Evolutionary conservation across 2,888 invertebrate species (phyloP).

Genomic region (Drosophila trichaetosa): DNA sequence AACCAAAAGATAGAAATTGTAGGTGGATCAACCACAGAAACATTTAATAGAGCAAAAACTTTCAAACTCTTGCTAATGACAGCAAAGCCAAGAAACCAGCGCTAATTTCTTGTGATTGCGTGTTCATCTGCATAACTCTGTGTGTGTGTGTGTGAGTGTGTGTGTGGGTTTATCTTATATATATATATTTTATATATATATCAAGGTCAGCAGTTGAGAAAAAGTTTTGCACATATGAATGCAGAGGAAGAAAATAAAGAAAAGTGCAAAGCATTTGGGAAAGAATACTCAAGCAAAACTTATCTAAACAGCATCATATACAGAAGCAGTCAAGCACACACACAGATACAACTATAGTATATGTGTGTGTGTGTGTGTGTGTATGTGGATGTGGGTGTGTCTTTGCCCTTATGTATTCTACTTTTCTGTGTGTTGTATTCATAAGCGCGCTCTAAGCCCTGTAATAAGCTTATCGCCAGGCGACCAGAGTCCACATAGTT

Average conservation of each 20-base stretch:
- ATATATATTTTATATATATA: neutral
- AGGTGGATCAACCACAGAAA: neutral
- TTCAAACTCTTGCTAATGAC: slow-evolving; percentile 34
- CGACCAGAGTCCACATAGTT: slow-evolving; percentile 10
- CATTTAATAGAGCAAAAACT: slow-evolving; percentile 17
- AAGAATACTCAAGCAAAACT: slow-evolving; percentile 41
- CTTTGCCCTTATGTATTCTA: neutral
- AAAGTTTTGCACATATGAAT: slow-evolving; percentile 41
- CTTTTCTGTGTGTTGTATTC: slow-evolving; percentile 32
- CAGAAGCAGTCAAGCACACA: slow-evolving; percentile 9
- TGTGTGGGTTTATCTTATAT: neutral
- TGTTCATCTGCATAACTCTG: slow-evolving; percentile 15
- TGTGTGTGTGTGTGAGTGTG: neutral
- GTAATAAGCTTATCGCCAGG: slow-evolving; percentile 56
- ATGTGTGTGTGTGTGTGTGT: too few relatives aligned
- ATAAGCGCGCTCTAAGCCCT: slow-evolving; percentile 22
- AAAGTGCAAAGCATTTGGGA: slow-evolving; percentile 22
- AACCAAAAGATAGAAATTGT: neutral
- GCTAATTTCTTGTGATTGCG: slow-evolving; percentile 12
- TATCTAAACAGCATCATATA: slow-evolving; percentile 49
- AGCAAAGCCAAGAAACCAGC: slow-evolving; percentile 11
- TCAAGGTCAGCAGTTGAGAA: slow-evolving; percentile 29
- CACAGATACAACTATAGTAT: neutral
- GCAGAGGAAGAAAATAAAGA: slow-evolving; percentile 9
- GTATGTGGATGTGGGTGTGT: neutral